Base-by-base conservation (phyloP, 2,888 invertebrate genomes). In the Drosophila differens region DNA sequence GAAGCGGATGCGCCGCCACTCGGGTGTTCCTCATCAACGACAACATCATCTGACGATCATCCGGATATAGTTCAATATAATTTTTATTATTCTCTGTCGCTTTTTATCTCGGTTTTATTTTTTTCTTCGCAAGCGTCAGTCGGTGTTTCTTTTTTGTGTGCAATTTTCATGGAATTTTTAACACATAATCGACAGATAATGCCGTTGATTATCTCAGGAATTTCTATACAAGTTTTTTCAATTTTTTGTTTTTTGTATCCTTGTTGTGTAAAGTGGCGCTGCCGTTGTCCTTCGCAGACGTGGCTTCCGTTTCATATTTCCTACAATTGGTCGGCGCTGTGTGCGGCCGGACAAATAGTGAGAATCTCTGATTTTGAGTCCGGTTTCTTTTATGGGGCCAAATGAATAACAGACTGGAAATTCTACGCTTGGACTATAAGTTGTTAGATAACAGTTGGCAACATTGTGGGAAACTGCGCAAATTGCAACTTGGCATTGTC, bases 1-100 rank as follows among this genome's bases (percentile, higher is more conserved):
- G 78, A 87, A 89, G 75, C 87, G 87, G 87, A 87, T 87, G 85
- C 89, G 73, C 57, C 70, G 81, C 84, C 89, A 87, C 89, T 87
- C 89, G 85, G 86, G 81, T 84, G 89, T 86, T 79, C 79, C 70
- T 60, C 69, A 41, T 41, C 66, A 65, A 58, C 68, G 74, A 71
- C 84, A 81, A 77, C 85, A 85, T 85, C 89, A 85, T 80, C 83
- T 68, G 74, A 74, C 70, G 85, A 86, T 86, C 89, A 89, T 88
- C 87, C 89, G 87, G 87, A 89, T 88, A 82, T 87, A 85, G 83
- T 85, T 88, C 85, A 83, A 85, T 85, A 78, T 76, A 55, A 37
- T 69, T 70, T 67, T 65, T 57, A 32, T 39, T 57, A 57, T 57
- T 39, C 55, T 37, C 37, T 55, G 63, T 52, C 52, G 30, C 25